Evolutionary conservation across 1,140 invertebrate genomes (phyloP).

Genomic region (Drosophila baimaii): DNA sequence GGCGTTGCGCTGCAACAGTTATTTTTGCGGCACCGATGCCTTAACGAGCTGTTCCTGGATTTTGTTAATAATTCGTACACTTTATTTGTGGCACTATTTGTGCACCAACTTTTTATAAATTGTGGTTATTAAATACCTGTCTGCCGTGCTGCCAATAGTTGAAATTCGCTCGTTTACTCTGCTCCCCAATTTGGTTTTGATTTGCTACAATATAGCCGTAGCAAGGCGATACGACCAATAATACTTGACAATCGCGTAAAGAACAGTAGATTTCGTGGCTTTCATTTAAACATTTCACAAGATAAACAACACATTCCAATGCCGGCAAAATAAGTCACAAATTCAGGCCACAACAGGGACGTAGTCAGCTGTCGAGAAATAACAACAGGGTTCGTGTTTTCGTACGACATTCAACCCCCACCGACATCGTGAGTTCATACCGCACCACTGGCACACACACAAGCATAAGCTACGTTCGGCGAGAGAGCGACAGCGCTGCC

Average conservation of each 20-base stretch:
- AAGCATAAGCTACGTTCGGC: background rate
- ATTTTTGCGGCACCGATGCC: background rate
- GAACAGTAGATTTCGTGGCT: background rate
- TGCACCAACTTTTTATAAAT: no score
- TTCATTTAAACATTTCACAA: background rate
- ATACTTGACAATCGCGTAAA: background rate
- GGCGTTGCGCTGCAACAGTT: slow-evolving; percentile 14
- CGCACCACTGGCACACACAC: slow-evolving; percentile 33
- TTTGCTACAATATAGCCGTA: background rate
- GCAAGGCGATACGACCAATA: background rate
- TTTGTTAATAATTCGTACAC: background rate
- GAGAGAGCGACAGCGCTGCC: slow-evolving; percentile 28
- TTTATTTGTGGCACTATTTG: background rate
- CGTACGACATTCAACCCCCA: background rate
- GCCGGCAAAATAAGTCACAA: slow-evolving; percentile 22
- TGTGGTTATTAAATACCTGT: background rate
- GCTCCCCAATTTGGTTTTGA: background rate
- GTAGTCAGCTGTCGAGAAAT: background rate
- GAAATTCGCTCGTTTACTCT: background rate
- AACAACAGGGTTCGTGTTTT: background rate
- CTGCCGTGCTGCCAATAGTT: background rate
- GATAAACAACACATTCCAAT: slow-evolving; percentile 4
- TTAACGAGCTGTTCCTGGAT: background rate
- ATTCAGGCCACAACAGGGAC: slow-evolving; percentile 10
- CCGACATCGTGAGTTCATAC: background rate